Conservation (phyloP, 2,113 vertebrate genomes). For the Anhinga rufa region DNA sequence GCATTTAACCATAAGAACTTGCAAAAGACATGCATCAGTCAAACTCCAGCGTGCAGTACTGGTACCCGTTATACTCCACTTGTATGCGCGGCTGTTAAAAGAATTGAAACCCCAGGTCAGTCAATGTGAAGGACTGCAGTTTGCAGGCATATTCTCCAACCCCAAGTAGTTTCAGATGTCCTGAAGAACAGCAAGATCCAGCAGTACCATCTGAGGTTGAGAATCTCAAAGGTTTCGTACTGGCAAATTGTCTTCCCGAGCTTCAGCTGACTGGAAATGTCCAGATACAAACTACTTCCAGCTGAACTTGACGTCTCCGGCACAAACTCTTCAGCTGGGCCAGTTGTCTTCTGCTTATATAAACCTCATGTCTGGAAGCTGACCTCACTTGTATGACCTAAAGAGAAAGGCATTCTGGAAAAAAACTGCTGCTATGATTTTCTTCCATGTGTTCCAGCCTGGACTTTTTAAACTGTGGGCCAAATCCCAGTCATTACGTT, state of each 20-base stretch:
- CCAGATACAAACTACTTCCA: background rate
- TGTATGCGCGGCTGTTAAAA: background rate
- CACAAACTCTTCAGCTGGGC: background rate
- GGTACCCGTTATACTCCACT: background rate
- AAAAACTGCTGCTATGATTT: background rate
- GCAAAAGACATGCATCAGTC: background rate
- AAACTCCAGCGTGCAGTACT: rapidly evolving
- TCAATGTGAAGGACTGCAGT: background rate
- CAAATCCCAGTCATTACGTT: background rate
- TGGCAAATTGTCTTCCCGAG: background rate
- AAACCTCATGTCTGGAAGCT: background rate
- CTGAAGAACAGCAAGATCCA: background rate
- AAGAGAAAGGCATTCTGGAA: background rate
- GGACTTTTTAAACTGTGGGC: background rate
- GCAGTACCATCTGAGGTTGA: background rate
- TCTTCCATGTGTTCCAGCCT: background rate
- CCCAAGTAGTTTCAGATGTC: background rate
- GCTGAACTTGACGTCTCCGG: background rate
- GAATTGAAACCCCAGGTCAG: background rate
- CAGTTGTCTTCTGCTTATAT: background rate
- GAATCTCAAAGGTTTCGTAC: background rate
- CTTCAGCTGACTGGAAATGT: background rate
- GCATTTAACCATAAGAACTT: background rate
- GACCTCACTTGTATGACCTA: background rate
- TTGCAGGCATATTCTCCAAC: background rate